Evolutionary conservation across 2,113 vertebrate genomes (phyloP), one percentile per base, ranked within the genome.

Genomic region (Muntiacus muntjak): DNA sequence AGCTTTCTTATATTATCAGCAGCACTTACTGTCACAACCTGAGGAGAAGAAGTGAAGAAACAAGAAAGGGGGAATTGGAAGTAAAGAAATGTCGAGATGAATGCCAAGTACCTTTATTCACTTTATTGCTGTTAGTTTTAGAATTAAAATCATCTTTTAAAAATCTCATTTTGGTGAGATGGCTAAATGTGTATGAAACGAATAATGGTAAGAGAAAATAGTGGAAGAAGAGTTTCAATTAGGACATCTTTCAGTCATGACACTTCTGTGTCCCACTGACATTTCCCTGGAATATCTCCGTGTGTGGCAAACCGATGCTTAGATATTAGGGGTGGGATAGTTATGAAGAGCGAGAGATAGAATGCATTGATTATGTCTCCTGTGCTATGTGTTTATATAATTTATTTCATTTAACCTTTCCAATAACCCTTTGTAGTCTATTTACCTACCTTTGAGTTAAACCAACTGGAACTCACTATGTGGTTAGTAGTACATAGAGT

Each of bases 21-120:
- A 94, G 36, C 71, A 89, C 2, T 96, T 95, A 85, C 60, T 94
- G 57, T 95, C 28, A 96, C 45, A 96, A 97, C 91, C 12, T 71
- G 87, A 96, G 96, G 55, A 95, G 97, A 95, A 67, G 83, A 78
- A 74, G 21, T 79, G 28, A 87, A 60, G 15, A 0, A 47, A 33
- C 3, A 74, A 90, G 12, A 45, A 89, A 91, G 52, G 82, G 95
- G 3, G 16, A 26, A 40, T 83, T 0, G 5, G 0, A 33, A 64
- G 26, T 36, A 87, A 97, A 95, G 47, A 82, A 54, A 92, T 0
- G 30, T 40, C 87, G 47, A 93, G 64, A 62, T 13, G 1, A 87
- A 33, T 76, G 26, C 81, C 28, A 45, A 1, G 30, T 36, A 57
- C 50, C 47, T 95, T 97, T 95, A 60, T 62, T 89, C 14, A 87